Percentiles rank a stretch among this genome's conserved stretches.
Conservation (phyloP, 1,140 invertebrate species). For the Caenorhabditis latens region DNA sequence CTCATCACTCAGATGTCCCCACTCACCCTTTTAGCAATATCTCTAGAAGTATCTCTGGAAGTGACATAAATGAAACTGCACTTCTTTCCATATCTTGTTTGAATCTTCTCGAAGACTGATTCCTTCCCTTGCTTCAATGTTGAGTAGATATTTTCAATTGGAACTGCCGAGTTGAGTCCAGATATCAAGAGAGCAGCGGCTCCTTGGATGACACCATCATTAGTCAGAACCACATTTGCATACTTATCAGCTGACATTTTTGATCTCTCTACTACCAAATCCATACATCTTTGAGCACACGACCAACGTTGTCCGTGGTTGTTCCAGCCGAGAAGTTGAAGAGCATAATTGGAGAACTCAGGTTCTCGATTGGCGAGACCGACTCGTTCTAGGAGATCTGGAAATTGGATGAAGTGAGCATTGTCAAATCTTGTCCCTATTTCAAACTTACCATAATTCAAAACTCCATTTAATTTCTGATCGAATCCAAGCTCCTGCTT, state of each 20-base stretch:
- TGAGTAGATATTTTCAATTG: slow-evolving; percentile 39
- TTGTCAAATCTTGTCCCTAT: neutral
- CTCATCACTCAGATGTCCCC: no score
- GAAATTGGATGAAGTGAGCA: neutral
- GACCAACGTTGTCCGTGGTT: neutral
- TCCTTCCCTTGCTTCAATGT: slow-evolving; percentile 14
- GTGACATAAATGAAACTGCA: slow-evolving; percentile 29
- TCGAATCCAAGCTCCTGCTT: neutral
- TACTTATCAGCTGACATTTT: slow-evolving; percentile 6
- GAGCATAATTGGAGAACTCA: neutral
- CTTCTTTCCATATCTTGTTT: slow-evolving; percentile 40
- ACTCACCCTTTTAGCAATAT: slow-evolving; percentile 23
- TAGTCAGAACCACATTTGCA: slow-evolving; percentile 3
- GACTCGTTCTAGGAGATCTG: slow-evolving; percentile 9
- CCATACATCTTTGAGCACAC: slow-evolving; percentile 6
- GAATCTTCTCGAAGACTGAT: slow-evolving; percentile 41
- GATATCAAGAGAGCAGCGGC: slow-evolving; percentile 12
- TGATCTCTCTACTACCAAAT: slow-evolving; percentile 11
- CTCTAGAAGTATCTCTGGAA: slow-evolving; percentile 22
- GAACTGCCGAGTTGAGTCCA: slow-evolving; percentile 10
- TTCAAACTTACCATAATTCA: slow-evolving; percentile 19
- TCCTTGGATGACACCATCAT: slow-evolving; percentile 2
- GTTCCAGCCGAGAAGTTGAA: neutral
- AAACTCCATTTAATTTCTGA: neutral
- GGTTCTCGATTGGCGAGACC: neutral